These are phyloP conservation scores for Andrena dorsata DNA, from an alignment of 2,888 invertebrate genomes.

Conservation along the genomic window DNA sequence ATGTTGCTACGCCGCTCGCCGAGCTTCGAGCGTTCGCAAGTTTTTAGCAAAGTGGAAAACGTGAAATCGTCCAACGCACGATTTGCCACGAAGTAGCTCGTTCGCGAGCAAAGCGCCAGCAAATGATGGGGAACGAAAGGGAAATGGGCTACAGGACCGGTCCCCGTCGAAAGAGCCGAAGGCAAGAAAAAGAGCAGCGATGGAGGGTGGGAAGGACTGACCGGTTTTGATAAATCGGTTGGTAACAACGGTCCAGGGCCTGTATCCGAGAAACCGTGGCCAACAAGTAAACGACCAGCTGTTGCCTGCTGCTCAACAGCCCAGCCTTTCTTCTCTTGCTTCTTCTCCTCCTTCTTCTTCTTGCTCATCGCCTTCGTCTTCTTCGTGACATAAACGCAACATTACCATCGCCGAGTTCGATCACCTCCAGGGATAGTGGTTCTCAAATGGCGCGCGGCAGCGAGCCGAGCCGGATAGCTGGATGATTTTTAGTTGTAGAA, in stretches of 20 bases:
- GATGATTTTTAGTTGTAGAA: neutral
- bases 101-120: slow-evolving; percentile 20
- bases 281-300: slow-evolving; percentile 74
- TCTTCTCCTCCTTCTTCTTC: slow-evolving; percentile 27
- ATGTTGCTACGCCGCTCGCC: too few species aligned
- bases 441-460: slow-evolving; percentile 62
- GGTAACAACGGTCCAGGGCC: slow-evolving; percentile 71
- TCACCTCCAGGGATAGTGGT: slow-evolving; percentile 66
- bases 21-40: neutral
- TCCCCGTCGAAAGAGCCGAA: slow-evolving; percentile 29
- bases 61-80: neutral
- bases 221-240: slow-evolving; percentile 77
- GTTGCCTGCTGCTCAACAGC: slow-evolving; percentile 71
- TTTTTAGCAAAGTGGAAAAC: neutral
- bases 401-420: slow-evolving; percentile 68
- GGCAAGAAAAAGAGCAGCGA: slow-evolving; percentile 38
- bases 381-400: slow-evolving; percentile 53
- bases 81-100: neutral
- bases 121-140: slow-evolving; percentile 55
- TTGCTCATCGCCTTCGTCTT: slow-evolving; percentile 12
- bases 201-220: slow-evolving; percentile 48
- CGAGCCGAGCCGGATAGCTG: neutral
- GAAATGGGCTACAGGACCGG: slow-evolving; percentile 57
- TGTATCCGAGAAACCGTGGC: slow-evolving; percentile 55
- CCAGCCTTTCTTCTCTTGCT: slow-evolving; percentile 44